A percentile compares a stretch with the other conserved stretches of the same genome.
These are phyloP conservation scores for Alcedo quadribrachys DNA, from an alignment of 2,797 vertebrate species.

Conservation along the genomic window DNA sequence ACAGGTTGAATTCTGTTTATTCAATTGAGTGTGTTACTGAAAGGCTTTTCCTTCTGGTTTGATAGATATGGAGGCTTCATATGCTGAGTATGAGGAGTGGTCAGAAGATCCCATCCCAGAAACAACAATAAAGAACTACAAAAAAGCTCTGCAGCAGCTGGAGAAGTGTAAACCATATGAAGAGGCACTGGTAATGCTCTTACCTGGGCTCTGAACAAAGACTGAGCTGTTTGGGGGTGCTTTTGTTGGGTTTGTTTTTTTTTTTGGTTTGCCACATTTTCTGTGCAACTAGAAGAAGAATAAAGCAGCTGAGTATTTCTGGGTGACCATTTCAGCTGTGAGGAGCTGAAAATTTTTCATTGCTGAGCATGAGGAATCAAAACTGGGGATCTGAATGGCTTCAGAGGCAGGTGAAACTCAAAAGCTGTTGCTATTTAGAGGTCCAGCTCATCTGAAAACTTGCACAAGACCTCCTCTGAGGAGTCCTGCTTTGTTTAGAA, in stretches of 20 bases:
- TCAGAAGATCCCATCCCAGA: conserved; percentile 88
- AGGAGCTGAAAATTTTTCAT: neutral
- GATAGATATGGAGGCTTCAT: conserved; percentile 92
- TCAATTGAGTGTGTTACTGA: neutral
- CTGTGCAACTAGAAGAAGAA: no score
- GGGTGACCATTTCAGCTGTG: neutral
- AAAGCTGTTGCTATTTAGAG: neutral
- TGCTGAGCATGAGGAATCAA: neutral
- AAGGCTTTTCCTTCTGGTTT: neutral
- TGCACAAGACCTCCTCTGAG: neutral
- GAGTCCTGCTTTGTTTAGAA: neutral
- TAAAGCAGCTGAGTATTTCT: neutral
- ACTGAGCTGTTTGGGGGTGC: neutral
- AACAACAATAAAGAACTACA: conserved; percentile 81
- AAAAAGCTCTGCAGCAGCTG: conserved; percentile 87
- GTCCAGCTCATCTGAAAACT: neutral
- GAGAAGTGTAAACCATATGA: conserved; percentile 87
- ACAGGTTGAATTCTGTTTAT: neutral
- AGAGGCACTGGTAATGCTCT: conserved; percentile 86
- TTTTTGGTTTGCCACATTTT: neutral
- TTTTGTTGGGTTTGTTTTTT: no score
- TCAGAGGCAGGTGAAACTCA: neutral
- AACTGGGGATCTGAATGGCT: neutral
- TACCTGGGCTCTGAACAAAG: neutral
- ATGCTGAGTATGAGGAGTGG: conserved; percentile 94